Base-by-base conservation (phyloP, 2,888 invertebrate genomes). In the Rhagonycha fulva region DNA sequence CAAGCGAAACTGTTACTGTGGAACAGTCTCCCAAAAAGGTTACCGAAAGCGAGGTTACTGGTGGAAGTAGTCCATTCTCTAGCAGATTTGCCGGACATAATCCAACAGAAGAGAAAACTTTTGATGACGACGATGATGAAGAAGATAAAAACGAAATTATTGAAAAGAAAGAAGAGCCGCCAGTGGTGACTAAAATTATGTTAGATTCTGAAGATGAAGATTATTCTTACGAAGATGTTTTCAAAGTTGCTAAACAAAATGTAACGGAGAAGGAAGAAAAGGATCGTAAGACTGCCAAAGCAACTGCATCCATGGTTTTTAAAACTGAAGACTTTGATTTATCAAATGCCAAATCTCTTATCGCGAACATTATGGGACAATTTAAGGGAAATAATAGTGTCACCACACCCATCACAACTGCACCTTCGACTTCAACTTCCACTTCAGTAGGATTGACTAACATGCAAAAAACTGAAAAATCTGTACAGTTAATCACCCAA, bases 171-270 rank as follows among this genome's bases (percentile, higher is more conserved):
- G 84, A 85, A 1, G 86, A 85, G 32, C 82, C 84, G 1, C 24
- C 12, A 0, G n/a, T 19, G 19, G 86, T 88, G 0, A 84, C 84
- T 14, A 87, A 86, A 68, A 88, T 90, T 71, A 81, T 82, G 75
- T 85, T 91, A 26, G 91, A 92, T 76, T 90, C 91, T n/a, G 91
- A 94, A 80, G 94, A 94, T 75, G 95, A 95, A 82, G 95, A 95
- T 84, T 96, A 96, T 82, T 92, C 93, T n/a, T 94, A 94, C 79
- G 95, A 95, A 81, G 96, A 96, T 86, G 94, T 95, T 63, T 94
- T 94, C 82, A 92, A 94, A 85, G 94, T 94, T 0, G 95, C 93
- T 0, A 93, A 92, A 0, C 92, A 92, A 82, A 95, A 94, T 84
- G 92, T 95, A 0, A 92, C 90, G 80, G 93, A 93, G 76, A 90